Percentiles rank a stretch among this genome's conserved stretches.
These are phyloP conservation scores for Perca schrenkii DNA, from an alignment of 2,113 vertebrate genomes.

Conservation along the genomic window DNA sequence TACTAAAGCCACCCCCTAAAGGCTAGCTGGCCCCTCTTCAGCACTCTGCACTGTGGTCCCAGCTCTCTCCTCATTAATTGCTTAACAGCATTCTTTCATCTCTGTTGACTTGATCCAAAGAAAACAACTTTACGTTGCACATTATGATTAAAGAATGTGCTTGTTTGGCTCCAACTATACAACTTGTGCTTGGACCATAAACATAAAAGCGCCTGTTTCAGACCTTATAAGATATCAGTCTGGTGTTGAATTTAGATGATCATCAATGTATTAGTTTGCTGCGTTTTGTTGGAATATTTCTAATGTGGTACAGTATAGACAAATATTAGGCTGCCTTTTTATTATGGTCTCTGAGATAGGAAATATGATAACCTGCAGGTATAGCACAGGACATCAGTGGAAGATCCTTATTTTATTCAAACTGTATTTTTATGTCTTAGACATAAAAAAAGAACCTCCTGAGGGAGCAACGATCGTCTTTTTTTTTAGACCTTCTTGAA, in stretches of 20 bases:
- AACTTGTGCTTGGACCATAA: slow-evolving; percentile 11
- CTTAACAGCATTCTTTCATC: slow-evolving; percentile 67
- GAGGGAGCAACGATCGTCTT: neutral
- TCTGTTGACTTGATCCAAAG: slow-evolving; percentile 60
- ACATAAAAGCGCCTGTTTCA: slow-evolving; percentile 13
- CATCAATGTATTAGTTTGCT: neutral
- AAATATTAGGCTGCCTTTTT: neutral
- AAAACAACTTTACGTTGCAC: slow-evolving; percentile 60
- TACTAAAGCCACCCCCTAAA: slow-evolving; percentile 49
- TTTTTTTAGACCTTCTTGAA: neutral
- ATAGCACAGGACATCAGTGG: neutral
- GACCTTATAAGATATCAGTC: slow-evolving; percentile 1
- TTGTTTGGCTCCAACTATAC: slow-evolving; percentile 39
- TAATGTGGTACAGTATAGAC: neutral
- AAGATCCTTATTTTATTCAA: neutral
- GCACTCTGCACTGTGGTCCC: slow-evolving; percentile 36
- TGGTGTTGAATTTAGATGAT: slow-evolving; percentile 4
- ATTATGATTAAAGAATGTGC: slow-evolving; percentile 59
- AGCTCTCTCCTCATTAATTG: slow-evolving; percentile 62
- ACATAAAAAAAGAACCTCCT: neutral
- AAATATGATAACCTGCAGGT: neutral
- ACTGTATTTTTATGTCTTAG: neutral
- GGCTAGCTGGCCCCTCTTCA: slow-evolving; percentile 47
- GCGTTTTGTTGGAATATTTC: neutral
- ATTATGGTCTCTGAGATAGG: neutral